A percentile compares a stretch with the other conserved stretches of the same genome.
phyloP scores from a whole-genome alignment of 2,797 vertebrate genomes.

The Rousettus madagascariensis region DNA sequence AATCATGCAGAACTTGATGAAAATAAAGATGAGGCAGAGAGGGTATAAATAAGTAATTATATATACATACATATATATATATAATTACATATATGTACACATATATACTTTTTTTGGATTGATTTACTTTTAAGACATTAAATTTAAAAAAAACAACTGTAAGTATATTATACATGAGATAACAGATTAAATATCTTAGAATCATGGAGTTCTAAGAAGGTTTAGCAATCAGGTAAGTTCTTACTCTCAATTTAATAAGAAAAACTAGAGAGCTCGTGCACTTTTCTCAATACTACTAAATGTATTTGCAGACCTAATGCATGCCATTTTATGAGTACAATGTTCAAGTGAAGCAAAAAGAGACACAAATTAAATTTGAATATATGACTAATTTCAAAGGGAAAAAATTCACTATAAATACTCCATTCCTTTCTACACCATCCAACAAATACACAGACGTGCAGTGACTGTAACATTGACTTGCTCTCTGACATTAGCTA shows the following conservation, averaged over 20 bases:
- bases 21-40: conserved; percentile 23
- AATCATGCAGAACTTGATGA: conserved; percentile 49
- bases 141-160: neutral
- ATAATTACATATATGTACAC: neutral
- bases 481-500: neutral
- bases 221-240: neutral
- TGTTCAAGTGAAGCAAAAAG: neutral
- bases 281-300: neutral
- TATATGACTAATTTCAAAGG: neutral
- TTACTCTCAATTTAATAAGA: neutral
- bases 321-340: neutral
- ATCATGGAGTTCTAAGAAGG: neutral
- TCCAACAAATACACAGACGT: neutral
- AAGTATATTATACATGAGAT: neutral
- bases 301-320: neutral
- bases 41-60: neutral
- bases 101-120: neutral
- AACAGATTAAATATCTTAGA: neutral
- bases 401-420: neutral
- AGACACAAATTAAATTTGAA: neutral
- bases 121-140: conserved; percentile 6
- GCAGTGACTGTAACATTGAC: too few relatives aligned
- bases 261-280: neutral
- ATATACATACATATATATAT: neutral
- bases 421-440: neutral